These are phyloP conservation scores for Poliocrania exsul DNA, from an alignment of 2,797 vertebrate species.

Conservation along the genomic window DNA sequence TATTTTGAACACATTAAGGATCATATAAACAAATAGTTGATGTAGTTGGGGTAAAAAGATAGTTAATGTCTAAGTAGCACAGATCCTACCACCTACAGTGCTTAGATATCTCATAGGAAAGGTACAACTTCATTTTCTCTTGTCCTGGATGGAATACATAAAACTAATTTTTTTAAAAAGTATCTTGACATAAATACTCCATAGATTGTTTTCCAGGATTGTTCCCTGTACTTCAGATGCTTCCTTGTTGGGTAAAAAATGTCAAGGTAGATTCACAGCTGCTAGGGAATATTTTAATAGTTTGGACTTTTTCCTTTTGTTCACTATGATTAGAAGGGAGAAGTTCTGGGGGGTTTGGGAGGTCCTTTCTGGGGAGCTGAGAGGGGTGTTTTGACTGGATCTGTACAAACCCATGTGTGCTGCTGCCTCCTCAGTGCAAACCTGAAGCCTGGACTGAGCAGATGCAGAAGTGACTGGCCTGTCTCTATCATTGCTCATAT, in stretches of 20 bases:
- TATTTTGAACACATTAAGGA: not conserved
- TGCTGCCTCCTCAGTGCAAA: not conserved
- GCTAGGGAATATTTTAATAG: not conserved
- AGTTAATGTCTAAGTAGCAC: not conserved
- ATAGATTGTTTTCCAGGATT: not conserved
- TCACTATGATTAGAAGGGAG: not conserved
- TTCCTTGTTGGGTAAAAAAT: not conserved
- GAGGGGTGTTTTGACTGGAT: not conserved
- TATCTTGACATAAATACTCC: not conserved
- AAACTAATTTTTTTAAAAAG: fast-evolving
- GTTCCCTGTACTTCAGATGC: not conserved
- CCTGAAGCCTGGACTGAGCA: not conserved
- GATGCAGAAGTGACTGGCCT: not conserved
- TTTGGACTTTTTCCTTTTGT: not conserved
- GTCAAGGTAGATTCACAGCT: not conserved
- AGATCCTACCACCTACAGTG: not conserved
- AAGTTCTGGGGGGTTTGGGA: not conserved
- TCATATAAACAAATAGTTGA: not conserved
- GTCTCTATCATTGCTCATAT: not conserved
- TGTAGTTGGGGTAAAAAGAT: not conserved
- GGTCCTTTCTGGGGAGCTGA: not conserved
- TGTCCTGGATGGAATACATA: not conserved
- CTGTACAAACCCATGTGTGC: not conserved
- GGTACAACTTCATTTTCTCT: not conserved
- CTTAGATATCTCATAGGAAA: not conserved